Conservation (phyloP, 2,888 invertebrate species). For the Itoplectis maculator region DNA sequence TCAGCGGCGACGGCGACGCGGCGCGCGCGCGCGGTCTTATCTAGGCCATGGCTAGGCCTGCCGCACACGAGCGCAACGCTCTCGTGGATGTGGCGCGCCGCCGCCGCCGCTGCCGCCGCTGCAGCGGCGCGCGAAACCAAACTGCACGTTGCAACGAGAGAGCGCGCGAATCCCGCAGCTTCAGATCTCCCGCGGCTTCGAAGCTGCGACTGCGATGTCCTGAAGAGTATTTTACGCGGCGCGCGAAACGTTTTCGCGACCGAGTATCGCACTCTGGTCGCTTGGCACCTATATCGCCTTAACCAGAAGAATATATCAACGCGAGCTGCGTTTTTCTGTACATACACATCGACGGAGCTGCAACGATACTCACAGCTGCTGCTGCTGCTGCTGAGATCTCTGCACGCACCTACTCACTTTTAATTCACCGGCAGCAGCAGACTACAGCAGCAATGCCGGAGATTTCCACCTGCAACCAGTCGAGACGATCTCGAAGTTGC, state of each 20-base stretch:
- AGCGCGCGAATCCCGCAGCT: constrained; percentile 30
- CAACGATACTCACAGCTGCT: not conserved
- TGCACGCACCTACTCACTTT: constrained; percentile 7
- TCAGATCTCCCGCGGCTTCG: not conserved
- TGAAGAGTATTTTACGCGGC: constrained; percentile 17
- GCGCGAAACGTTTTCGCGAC: constrained; percentile 34
- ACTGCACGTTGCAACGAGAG: constrained; percentile 24
- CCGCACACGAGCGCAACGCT: constrained; percentile 72
- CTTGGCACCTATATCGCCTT: constrained; percentile 78
- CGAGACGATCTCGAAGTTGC: constrained; percentile 31
- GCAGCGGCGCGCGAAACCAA: constrained; percentile 11
- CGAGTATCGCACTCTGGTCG: constrained; percentile 63
- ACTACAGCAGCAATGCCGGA: constrained; percentile 47
- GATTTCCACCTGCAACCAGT: constrained; percentile 69
- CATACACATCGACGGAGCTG: too few relatives aligned
- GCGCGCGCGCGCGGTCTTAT: constrained; percentile 71
- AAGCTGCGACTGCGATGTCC: constrained; percentile 11
- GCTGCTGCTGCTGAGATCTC: too few relatives aligned
- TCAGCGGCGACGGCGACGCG: constrained; percentile 43
- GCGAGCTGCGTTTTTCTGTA: constrained; percentile 24
- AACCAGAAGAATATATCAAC: constrained; percentile 70
- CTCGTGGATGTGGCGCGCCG: constrained; percentile 34
- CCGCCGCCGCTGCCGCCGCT: not conserved
- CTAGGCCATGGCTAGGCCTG: constrained; percentile 84
- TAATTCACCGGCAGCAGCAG: not conserved